Conservation (phyloP, 2,113 vertebrate genomes). For the Bothrops jararaca region DNA sequence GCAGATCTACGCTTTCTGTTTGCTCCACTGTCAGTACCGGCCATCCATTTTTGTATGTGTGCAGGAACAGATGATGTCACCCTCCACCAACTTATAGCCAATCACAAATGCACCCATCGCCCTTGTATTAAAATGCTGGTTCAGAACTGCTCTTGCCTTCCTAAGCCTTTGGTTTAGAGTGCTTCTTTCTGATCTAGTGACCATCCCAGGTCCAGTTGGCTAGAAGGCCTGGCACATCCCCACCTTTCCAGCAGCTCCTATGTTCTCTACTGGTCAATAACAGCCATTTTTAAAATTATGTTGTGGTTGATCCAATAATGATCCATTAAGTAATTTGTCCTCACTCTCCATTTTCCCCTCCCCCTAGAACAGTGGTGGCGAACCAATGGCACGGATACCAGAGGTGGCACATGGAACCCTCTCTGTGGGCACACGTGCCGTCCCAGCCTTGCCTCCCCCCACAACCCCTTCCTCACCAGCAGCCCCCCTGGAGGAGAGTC, state of each 20-base stretch:
- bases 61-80: background rate
- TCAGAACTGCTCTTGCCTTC: background rate
- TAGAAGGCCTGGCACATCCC: background rate
- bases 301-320: background rate
- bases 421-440: too few species aligned
- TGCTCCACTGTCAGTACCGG: background rate
- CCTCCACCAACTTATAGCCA: background rate
- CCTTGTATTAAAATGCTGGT: background rate
- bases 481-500: too few species aligned
- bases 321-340: background rate
- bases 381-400: too few species aligned
- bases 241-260: too few species aligned
- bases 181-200: background rate
- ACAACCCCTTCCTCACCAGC: too few species aligned
- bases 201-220: background rate
- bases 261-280: too few species aligned
- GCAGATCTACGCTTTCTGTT: background rate
- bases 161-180: background rate
- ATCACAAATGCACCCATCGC: background rate
- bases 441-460: too few species aligned
- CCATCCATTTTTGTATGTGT: background rate
- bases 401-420: too few species aligned
- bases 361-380: too few species aligned
- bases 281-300: background rate
- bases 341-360: background rate